Evolutionary conservation across 2,888 invertebrate species (phyloP), one percentile per base, ranked within the genome.

Genomic region (Acleris holmiana): DNA sequence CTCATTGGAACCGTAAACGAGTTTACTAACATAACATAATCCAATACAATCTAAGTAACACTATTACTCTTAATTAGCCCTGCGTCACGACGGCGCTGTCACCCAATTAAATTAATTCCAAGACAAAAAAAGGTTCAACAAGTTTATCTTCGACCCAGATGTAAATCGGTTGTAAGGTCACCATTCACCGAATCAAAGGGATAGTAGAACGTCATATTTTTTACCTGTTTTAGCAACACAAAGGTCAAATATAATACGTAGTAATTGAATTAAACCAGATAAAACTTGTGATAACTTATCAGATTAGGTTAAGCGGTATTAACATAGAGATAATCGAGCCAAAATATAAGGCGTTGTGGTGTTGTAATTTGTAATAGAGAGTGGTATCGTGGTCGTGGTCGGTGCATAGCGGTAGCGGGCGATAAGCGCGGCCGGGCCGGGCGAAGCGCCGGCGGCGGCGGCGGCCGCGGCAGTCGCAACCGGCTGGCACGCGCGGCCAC

Each of bases 401-500:
- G 53, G 65, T 68, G 68, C 67, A 64, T 59, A 61, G 63, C 60
- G 78, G 78, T 80, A 76, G 80, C 78, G 79, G 74, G 77, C 83
- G 90, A 90, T 90, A 90, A 89, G 88, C 88, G 85, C 85, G 82
- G 81, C 76, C 79, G 80, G 75, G 79, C 76, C 73, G 74, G 78
- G 77, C 74, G 77, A 65, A 62, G 67, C 69, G 67, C 62, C 73
- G 70, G 72, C 75, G 74, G 71, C 76, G 29, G 29, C 53, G 53
- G 70, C 76, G 73, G 75, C 82, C 78, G 75, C 84, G 80, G 89
- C 90, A 91, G 91, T 91, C 76, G 81, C 78, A 79, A 72, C 85
- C 88, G 84, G 89, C 81, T 85, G 87, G 87, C 87, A 85, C 80
- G 84, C 84, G 89, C 85, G 91, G 86, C 79, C 85, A 88, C 85